These are phyloP conservation scores for Cydia amplana DNA, from an alignment of 1,140 invertebrate genomes.

Conservation along the genomic window DNA sequence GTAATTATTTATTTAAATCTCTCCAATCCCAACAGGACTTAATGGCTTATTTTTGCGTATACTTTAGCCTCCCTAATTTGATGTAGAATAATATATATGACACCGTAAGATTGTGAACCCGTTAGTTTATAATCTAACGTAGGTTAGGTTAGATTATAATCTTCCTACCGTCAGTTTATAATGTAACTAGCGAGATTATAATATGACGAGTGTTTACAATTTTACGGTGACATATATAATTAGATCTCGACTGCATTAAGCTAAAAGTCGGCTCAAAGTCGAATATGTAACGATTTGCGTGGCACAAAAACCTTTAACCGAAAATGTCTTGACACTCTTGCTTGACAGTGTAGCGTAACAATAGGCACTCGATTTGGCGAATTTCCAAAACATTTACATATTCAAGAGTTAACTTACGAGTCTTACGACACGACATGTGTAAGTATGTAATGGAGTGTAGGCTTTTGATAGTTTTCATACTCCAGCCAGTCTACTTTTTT, in stretches of 20 bases:
- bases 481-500: too few species aligned
- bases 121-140: too few species aligned
- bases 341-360: slow-evolving; percentile 6
- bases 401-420: slow-evolving; percentile 10
- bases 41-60: background rate
- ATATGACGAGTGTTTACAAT: too few species aligned
- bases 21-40: background rate
- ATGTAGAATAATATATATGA: too few species aligned
- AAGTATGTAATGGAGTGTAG: too few species aligned
- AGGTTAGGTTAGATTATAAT: too few species aligned
- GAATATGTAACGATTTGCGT: background rate
- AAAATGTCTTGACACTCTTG: background rate
- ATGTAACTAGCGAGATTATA: too few species aligned
- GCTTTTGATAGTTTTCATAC: too few species aligned
- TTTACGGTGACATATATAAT: too few species aligned
- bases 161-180: too few species aligned
- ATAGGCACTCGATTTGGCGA: background rate
- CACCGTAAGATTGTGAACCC: too few species aligned
- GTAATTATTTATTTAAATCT: background rate
- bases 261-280: slow-evolving; percentile 6
- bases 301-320: background rate
- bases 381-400: background rate
- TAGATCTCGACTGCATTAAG: background rate
- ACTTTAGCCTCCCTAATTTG: background rate
- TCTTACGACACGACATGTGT: slow-evolving; percentile 6